Base-by-base conservation (phyloP, 2,113 vertebrate genomes). In the Ammodytes dubius region DNA sequence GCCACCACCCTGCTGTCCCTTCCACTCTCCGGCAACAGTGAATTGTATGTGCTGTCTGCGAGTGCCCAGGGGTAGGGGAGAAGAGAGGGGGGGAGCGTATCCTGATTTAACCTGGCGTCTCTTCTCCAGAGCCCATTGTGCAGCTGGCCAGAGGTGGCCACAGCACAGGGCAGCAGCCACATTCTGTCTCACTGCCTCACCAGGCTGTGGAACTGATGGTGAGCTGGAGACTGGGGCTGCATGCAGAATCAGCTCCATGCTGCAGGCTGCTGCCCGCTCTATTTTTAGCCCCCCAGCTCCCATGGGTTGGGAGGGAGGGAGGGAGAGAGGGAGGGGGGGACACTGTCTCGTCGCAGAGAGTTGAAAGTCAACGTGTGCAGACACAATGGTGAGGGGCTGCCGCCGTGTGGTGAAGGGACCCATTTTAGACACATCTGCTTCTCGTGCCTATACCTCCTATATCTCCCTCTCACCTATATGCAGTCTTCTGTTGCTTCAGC, bases 291-390 rank as follows among this genome's bases (percentile, higher is more conserved):
- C 87, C 85, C 85, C 85, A 87, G 87, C 87, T 93, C 92, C 92
- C 88, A 86, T 87, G 94, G 90, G 91, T 87, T 81, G 67, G 65
- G 58, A 69, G 79, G 52, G 79, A 74, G 75, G 46, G 5, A 35
- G 49, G 7, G 7, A 5, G 3, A 9, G 2, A 6, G 15, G 8
- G 40, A 17, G 53, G 43, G 43, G 79, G 75, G 79, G 73, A 61
- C 67, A 76, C 88, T 92, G 93, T 95, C 94, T 94, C 90, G 92
- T 93, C 90, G 86, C 84, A 46, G 88, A 91, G 91, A 94, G 93
- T 92, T 94, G 94, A 95, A 95, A 94, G 94, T 95, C 94, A 94
- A 89, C 58, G 82, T 90, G 92, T 82, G 69, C 87, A 94, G 93
- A 94, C 91, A 94, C 92, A 94, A 94, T 94, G 89, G 93, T 89